Conservation (phyloP, 2,888 invertebrate species). For the Cenopis cana region DNA sequence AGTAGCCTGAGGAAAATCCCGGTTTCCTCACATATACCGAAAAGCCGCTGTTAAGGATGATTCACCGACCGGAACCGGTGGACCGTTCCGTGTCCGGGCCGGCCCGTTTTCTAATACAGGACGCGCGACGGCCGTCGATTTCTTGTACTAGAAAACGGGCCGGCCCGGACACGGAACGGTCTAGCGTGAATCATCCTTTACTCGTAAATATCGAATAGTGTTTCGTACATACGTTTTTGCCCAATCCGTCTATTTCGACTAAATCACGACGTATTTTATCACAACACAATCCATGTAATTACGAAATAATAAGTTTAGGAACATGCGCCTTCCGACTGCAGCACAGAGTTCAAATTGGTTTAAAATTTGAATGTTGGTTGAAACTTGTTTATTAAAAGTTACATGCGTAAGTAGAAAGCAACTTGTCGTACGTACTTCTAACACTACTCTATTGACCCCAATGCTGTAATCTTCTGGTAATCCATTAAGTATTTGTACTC, state of each 20-base stretch:
- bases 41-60: no score
- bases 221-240: neutral
- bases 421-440: slow-evolving; percentile 15
- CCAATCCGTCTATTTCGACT: slow-evolving; percentile 2
- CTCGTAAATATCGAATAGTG: no score
- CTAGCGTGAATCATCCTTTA: no score
- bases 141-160: no score
- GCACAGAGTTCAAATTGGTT: neutral
- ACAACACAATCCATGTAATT: slow-evolving; percentile 23
- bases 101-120: no score
- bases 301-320: neutral
- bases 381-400: neutral
- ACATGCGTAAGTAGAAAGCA: slow-evolving; percentile 26
- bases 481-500: slow-evolving; percentile 8
- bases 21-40: no score
- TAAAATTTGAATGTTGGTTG: neutral
- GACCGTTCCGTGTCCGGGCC: no score
- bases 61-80: no score
- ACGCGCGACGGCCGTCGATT: no score
- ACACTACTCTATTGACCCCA: slow-evolving; percentile 15
- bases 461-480: slow-evolving; percentile 34
- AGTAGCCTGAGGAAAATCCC: no score
- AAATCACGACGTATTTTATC: slow-evolving; percentile 11
- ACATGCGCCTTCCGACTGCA: neutral
- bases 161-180: no score